Base-by-base conservation (phyloP, 2,797 vertebrate genomes). In the Eulemur albifrons region DNA sequence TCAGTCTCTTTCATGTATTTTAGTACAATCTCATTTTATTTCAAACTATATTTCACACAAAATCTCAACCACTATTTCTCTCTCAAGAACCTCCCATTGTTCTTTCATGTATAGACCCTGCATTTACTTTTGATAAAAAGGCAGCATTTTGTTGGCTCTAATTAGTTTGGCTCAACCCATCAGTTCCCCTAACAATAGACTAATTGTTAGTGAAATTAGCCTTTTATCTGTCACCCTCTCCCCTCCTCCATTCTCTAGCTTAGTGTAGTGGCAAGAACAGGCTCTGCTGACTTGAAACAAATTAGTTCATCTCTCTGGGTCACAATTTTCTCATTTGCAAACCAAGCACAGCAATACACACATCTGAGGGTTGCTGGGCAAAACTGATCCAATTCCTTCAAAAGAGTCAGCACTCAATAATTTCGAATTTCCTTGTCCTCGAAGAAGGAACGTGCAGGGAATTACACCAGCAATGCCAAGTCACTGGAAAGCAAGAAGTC, bases 141-240 rank as follows among this genome's bases (percentile, higher is more conserved):
- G 65, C 88, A 87, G 67, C 35, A 73, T 93, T 97, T 93, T 89
- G 63, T 96, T 85, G 48, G 54, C 43, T 69, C 43, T 89, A n/a
- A 59, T 95, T 87, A 88, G 82, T 96, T 96, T 94, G 86, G 61
- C 59, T 87, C 88, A 93, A 17, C 35, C 82, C 93, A 12, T 85
- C 76, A 67, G 59, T 54, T 27, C 25, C 15, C 25, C 1, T 52
- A 93, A 97, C 95, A 98, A 84, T 95, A 93, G 69, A 67, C 63
- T 70, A 79, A 89, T 92, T 97, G 93, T 97, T 87, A 81, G 48
- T 93, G 77, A 97, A 94, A 84, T 94, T 81, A 43, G 82, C 43
- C 63, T 83, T 69, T 88, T 92, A 43, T 94, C 84, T 88, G 72
- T 69, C 50, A 61, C 57, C 86, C 61, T 38, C 18, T 75, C 73